Evolutionary conservation across 2,113 vertebrate genomes (phyloP).

Genomic region (Dasyprocta punctata): DNA sequence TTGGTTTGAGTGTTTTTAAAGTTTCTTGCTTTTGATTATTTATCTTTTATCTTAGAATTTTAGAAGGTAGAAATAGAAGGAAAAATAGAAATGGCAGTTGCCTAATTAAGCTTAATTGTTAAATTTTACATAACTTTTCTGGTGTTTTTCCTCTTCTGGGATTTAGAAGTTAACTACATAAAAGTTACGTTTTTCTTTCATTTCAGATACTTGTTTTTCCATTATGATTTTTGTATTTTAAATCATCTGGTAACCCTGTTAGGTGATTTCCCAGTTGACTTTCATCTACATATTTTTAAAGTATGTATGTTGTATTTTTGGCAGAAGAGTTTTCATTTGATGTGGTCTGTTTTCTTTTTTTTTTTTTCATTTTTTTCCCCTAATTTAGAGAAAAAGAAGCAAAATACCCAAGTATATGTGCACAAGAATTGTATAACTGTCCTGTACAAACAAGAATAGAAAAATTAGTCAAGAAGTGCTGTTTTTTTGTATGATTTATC

Average conservation of each 20-base stretch:
- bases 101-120: slow-evolving; percentile 22
- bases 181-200: slow-evolving; percentile 47
- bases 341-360: background rate
- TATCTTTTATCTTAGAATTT: slow-evolving; percentile 49
- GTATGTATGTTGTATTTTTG: slow-evolving; percentile 40
- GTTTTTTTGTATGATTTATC: background rate
- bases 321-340: slow-evolving; percentile 19
- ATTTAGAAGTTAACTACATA: slow-evolving; percentile 41
- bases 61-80: slow-evolving; percentile 11
- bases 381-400: slow-evolving; percentile 42
- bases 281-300: slow-evolving; percentile 34
- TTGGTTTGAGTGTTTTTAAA: slow-evolving; percentile 46
- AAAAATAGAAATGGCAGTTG: slow-evolving; percentile 8
- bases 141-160: slow-evolving; percentile 6
- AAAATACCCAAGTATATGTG: background rate
- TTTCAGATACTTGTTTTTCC: background rate
- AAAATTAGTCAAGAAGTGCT: slow-evolving; percentile 9
- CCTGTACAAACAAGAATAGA: slow-evolving; percentile 34
- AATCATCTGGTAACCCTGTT: background rate
- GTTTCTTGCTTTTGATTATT: slow-evolving; percentile 43
- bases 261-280: slow-evolving; percentile 9
- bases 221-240: slow-evolving; percentile 48
- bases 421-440: background rate
- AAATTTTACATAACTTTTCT: slow-evolving; percentile 33
- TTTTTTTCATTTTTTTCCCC: background rate